phyloP scores from a whole-genome alignment of 1,140 invertebrate species.

The Battus philenor region DNA sequence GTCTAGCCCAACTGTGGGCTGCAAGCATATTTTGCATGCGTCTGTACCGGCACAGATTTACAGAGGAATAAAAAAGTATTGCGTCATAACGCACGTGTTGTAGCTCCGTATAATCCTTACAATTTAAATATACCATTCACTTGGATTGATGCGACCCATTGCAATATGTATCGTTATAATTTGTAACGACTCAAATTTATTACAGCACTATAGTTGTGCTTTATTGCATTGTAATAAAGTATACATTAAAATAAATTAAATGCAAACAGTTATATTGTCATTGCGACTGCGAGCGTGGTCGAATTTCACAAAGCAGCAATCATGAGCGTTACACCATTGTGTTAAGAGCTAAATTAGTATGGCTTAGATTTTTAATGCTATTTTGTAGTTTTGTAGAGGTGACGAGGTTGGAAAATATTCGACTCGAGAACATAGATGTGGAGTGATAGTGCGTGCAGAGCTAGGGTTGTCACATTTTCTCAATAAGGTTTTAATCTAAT shows the following conservation, averaged over 20 bases:
- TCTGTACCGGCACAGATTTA: no score
- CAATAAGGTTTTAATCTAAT: no score
- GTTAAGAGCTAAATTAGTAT: conserved; percentile 18
- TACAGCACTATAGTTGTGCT: not conserved
- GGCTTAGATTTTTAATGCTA: not conserved
- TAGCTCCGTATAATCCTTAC: conserved; percentile 46
- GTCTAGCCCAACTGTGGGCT: no score
- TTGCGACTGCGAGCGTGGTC: conserved; percentile 3
- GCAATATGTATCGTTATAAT: conserved; percentile 51
- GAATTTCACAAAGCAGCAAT: conserved; percentile 14
- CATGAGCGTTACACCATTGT: conserved; percentile 3
- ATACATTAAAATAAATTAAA: not conserved
- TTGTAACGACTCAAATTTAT: conserved; percentile 21
- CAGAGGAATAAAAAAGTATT: no score
- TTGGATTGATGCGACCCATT: conserved; percentile 51
- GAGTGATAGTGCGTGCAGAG: conserved; percentile 45
- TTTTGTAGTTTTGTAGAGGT: conserved; percentile 25
- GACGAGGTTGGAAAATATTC: conserved; percentile 57
- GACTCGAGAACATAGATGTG: conserved; percentile 49
- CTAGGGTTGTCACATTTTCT: conserved; percentile 3
- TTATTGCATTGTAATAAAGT: conserved; percentile 4
- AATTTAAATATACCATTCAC: conserved; percentile 59
- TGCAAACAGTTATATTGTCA: conserved; percentile 20
- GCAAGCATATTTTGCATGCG: no score
- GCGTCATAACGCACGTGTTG: conserved; percentile 39